phyloP scores from a whole-genome alignment of 2,888 invertebrate species.

The Xanthorhoe designata region DNA sequence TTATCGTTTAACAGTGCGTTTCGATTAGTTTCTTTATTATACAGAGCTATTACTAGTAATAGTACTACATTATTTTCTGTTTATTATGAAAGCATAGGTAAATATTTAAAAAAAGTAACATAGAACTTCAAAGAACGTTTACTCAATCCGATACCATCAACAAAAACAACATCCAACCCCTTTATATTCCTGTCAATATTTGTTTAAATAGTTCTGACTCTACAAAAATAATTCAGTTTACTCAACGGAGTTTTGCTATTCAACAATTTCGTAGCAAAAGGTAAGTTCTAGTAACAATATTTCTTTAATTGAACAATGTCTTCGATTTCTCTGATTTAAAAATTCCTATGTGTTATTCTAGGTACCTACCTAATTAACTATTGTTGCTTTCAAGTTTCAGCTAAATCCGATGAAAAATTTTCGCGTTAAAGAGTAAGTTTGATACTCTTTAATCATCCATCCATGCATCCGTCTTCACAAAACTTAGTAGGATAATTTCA shows the following conservation, averaged over 20 bases:
- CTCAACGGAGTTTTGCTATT: background rate
- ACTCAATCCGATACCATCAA: slow-evolving; percentile 28
- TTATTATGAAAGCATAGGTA: slow-evolving; percentile 3
- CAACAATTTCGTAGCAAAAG: background rate
- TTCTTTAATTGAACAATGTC: background rate
- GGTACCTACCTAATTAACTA: too few species aligned
- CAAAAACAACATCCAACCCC: slow-evolving; percentile 38
- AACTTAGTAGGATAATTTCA: too few species aligned
- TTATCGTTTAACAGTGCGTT: too few species aligned
- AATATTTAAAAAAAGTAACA: slow-evolving; percentile 18
- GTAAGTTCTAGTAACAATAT: background rate
- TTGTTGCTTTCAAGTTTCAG: too few species aligned
- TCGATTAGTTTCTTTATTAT: too few species aligned
- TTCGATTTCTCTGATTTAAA: too few species aligned
- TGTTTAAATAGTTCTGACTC: background rate
- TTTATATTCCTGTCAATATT: slow-evolving; percentile 30
- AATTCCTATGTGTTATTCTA: too few species aligned
- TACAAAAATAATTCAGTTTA: slow-evolving; percentile 10
- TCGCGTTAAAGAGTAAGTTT: too few species aligned
- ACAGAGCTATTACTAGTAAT: too few species aligned
- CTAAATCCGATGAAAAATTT: too few species aligned
- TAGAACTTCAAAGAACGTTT: slow-evolving; percentile 40
- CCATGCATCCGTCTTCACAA: too few species aligned
- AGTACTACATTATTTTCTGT: background rate
- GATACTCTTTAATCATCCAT: too few species aligned